These are phyloP conservation scores for Lymantria dispar DNA, from an alignment of 2,888 invertebrate genomes.

Conservation along the genomic window DNA sequence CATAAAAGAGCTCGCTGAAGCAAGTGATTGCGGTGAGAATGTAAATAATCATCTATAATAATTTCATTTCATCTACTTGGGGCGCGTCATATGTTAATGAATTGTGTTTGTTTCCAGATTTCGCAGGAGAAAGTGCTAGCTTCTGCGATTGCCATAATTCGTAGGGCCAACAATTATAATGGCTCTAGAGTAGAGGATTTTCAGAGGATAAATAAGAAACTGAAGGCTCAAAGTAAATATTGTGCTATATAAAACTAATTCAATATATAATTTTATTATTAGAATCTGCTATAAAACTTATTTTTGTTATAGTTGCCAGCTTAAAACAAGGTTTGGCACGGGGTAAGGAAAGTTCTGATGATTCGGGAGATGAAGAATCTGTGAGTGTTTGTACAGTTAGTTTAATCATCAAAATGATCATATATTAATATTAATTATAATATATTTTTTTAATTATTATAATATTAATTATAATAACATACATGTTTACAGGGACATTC, in stretches of 20 bases:
- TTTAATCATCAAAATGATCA: no score
- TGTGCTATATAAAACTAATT: background rate
- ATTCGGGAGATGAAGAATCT: background rate
- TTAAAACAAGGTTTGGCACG: background rate
- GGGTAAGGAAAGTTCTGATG: background rate
- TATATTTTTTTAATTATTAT: no score
- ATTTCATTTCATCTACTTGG: no score
- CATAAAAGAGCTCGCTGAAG: slow-evolving; percentile 38
- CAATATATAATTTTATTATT: background rate
- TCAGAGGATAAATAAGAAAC: background rate
- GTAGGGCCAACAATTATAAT: background rate
- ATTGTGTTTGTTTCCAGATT: background rate
- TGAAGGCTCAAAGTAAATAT: background rate
- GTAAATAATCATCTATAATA: slow-evolving; percentile 19
- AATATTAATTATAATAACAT: no score
- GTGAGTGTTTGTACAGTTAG: background rate
- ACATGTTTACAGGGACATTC: no score
- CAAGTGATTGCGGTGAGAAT: slow-evolving; percentile 32
- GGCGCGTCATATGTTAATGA: background rate
- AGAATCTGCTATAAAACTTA: background rate
- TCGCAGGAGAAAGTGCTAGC: background rate
- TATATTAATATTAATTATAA: no score
- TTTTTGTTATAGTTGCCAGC: background rate
- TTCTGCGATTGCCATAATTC: background rate
- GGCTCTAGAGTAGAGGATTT: background rate